Percentiles rank a stretch among this genome's conserved stretches.
phyloP scores from a whole-genome alignment of 2,797 vertebrate genomes.

The Cyprinodon diabolis region DNA sequence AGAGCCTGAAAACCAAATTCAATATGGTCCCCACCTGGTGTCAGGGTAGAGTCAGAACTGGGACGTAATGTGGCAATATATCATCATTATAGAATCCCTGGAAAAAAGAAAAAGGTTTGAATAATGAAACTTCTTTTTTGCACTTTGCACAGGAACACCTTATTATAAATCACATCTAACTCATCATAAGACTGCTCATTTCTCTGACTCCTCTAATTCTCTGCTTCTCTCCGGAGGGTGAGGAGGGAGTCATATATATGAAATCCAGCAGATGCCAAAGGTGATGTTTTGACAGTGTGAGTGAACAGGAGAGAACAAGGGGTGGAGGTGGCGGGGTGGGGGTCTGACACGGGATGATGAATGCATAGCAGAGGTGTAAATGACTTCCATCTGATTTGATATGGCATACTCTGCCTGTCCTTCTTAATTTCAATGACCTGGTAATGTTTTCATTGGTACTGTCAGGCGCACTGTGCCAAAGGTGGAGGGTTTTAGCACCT shows the following conservation, averaged over 20 bases:
- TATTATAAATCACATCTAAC: constrained; percentile 62
- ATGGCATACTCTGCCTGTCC: constrained; percentile 69
- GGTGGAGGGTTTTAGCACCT: constrained; percentile 45
- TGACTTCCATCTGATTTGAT: constrained; percentile 74
- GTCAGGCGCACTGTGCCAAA: constrained; percentile 63
- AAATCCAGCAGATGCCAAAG: constrained; percentile 69
- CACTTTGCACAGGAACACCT: constrained; percentile 51
- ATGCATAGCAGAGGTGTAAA: constrained; percentile 75
- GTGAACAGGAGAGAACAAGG: constrained; percentile 28
- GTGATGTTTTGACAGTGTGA: constrained; percentile 72
- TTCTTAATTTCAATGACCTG: constrained; percentile 71
- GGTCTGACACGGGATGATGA: constrained; percentile 72
- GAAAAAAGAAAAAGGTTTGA: constrained; percentile 32
- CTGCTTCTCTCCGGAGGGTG: constrained; percentile 41
- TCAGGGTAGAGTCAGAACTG: constrained; percentile 46
- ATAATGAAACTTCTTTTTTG: constrained; percentile 58
- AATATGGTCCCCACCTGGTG: constrained; percentile 52
- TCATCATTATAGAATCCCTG: constrained; percentile 67
- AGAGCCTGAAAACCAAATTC: constrained; percentile 57
- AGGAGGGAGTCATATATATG: constrained; percentile 52
- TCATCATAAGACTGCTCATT: constrained; percentile 56
- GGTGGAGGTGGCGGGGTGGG: background rate
- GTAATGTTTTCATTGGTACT: constrained; percentile 74
- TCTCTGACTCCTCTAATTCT: constrained; percentile 45
- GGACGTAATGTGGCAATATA: constrained; percentile 61